Conservation (phyloP, 1,140 invertebrate genomes). For the Trigoniulus corallinus region DNA sequence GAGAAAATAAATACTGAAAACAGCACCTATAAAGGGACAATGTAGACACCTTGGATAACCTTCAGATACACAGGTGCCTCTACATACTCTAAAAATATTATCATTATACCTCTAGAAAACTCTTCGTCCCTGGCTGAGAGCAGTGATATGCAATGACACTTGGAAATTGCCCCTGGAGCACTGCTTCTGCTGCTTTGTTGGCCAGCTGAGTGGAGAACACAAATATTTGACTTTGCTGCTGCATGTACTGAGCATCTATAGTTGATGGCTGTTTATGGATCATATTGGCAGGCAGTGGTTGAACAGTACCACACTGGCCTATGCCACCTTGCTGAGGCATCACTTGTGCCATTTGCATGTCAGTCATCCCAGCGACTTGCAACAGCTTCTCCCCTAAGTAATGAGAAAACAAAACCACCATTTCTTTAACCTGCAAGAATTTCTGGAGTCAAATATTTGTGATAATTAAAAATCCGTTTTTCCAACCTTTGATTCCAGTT, state of each 20-base stretch:
- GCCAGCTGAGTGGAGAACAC: constrained; percentile 88
- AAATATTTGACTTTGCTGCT: constrained; percentile 95
- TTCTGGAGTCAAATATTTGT: too few species aligned
- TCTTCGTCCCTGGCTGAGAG: constrained; percentile 84
- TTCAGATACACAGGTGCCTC: not conserved
- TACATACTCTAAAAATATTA: too few species aligned
- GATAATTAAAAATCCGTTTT: too few species aligned
- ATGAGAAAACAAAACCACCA: too few species aligned
- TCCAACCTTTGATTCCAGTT: too few species aligned
- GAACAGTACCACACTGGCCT: constrained; percentile 26
- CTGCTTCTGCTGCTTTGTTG: constrained; percentile 84
- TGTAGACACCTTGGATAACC: too few species aligned
- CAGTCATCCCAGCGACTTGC: too few species aligned
- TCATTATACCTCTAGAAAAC: constrained; percentile 88
- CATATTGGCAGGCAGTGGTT: constrained; percentile 55
- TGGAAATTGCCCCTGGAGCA: constrained; percentile 68
- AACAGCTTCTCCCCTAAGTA: too few species aligned
- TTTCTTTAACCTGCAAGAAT: too few species aligned
- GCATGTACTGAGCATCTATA: constrained; percentile 67
- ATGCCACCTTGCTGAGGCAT: constrained; percentile 1
- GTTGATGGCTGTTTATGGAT: constrained; percentile 49
- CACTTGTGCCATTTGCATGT: too few species aligned
- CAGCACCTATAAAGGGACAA: too few species aligned
- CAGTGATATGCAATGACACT: constrained; percentile 91
- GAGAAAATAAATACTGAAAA: too few species aligned